Base-by-base conservation (phyloP, 35 echinoderm and acorn worm species). In the Apostichopus californicus region DNA sequence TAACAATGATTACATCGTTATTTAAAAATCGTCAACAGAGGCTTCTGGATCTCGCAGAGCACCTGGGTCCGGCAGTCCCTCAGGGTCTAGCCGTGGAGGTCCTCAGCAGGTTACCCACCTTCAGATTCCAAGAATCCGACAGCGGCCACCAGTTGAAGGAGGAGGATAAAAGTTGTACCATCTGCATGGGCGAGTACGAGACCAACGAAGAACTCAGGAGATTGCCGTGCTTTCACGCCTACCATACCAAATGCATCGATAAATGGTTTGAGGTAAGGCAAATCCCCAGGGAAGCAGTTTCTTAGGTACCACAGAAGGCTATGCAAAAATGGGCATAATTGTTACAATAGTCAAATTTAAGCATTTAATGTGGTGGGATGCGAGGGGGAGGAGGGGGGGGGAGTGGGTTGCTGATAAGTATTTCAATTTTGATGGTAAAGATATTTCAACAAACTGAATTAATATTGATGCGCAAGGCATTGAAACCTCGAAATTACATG, bases 131-230 rank as follows among this genome's bases (percentile, higher is more conserved):
- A 21, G 13, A 73, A 46, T 17, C 72, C 5, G 80, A 94, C 9
- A 56, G 56, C 23, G 56, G 26, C 5, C 55, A 55, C 11, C 55
- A 68, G 23, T 56, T 26, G 6, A 79, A 88, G 15, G 63, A 91
- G 11, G 93, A 96, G 57, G 93, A 94, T 24, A 91, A 87, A 9
- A 63, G 85, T 7, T 98, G 96, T 79, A 90, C 93, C 22, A 96
- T 98, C 64, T 98, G 96, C 73, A 95, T 98, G 94, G 81, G 73
- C 11, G 96, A 98, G n/a, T 98, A 98, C 58, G 91, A 98, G 60
- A 24, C 59, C 1, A 92, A 86, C 11, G 96, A 95, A 12, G 63
- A 89, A 57, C 94, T 98, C 24, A 57, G 96, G 12, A 88, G 95
- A 15, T 66, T 98, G 46, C 94, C 96, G 1, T 98, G 96, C 53